A percentile compares a stretch with the other conserved stretches of the same genome.
These are phyloP conservation scores for Tonatia bakeri DNA, from an alignment of 2,113 vertebrate species.

Conservation along the genomic window DNA sequence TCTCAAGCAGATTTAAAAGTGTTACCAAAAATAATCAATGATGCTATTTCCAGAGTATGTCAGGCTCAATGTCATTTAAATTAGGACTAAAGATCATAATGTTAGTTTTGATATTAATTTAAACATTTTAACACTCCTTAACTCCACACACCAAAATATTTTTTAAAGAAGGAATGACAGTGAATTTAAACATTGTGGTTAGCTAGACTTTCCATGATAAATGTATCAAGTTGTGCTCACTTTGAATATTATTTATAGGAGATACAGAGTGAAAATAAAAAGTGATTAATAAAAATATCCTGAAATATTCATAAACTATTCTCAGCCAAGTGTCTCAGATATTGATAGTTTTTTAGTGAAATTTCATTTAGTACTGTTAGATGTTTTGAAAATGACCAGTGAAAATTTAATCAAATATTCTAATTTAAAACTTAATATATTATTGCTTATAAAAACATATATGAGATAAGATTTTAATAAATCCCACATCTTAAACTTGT, in stretches of 20 bases:
- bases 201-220: background rate
- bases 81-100: background rate
- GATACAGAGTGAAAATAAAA: background rate
- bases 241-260: conserved; percentile 24
- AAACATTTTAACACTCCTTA: background rate
- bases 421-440: background rate
- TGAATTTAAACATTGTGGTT: conserved; percentile 8
- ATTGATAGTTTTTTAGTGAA: background rate
- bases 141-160: background rate
- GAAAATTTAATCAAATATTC: background rate
- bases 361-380: background rate
- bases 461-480: background rate
- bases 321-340: background rate
- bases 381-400: conserved; percentile 4
- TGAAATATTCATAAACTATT: conserved; percentile 36
- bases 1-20: background rate
- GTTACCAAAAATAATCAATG: background rate
- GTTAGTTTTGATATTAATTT: background rate
- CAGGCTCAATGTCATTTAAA: background rate
- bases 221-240: background rate
- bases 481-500: background rate
- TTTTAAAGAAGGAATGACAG: conserved; percentile 9
- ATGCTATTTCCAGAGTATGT: background rate
- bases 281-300: background rate
- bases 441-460: background rate